These are phyloP conservation scores for Eumeta japonica DNA, from an alignment of 1,140 invertebrate species.

Conservation along the genomic window DNA sequence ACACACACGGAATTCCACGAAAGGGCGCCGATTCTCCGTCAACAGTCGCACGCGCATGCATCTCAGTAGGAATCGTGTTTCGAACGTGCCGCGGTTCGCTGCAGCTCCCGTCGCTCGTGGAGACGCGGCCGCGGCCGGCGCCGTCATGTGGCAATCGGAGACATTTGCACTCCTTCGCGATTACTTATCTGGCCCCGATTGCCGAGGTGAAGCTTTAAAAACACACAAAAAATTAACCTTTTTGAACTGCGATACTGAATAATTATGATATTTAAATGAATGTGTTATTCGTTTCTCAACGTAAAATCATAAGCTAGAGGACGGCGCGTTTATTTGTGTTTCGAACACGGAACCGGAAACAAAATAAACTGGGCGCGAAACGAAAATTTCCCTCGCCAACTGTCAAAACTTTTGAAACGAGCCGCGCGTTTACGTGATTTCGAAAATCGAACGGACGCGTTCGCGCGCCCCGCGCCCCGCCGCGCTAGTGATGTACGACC, in stretches of 20 bases:
- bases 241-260: no score
- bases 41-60: neutral
- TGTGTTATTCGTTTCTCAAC: no score
- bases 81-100: constrained; percentile 12
- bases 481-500: constrained; percentile 47
- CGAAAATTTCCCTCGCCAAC: constrained; percentile 24
- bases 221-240: no score
- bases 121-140: constrained; percentile 17
- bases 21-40: no score
- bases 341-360: no score
- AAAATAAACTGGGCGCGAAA: no score
- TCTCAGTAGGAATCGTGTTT: neutral
- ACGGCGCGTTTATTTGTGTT: no score
- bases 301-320: no score
- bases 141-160: no score
- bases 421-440: constrained; percentile 14
- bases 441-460: constrained; percentile 33
- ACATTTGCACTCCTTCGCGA: constrained; percentile 48
- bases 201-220: constrained; percentile 1
- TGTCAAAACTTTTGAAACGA: constrained; percentile 19
- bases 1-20: constrained; percentile 38
- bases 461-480: constrained; percentile 39
- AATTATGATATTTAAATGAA: no score
- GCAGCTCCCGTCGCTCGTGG: constrained; percentile 6
- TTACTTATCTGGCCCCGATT: constrained; percentile 39